These are phyloP conservation scores for Ahaetulla prasina DNA, from an alignment of 2,113 vertebrate species.

Conservation along the genomic window DNA sequence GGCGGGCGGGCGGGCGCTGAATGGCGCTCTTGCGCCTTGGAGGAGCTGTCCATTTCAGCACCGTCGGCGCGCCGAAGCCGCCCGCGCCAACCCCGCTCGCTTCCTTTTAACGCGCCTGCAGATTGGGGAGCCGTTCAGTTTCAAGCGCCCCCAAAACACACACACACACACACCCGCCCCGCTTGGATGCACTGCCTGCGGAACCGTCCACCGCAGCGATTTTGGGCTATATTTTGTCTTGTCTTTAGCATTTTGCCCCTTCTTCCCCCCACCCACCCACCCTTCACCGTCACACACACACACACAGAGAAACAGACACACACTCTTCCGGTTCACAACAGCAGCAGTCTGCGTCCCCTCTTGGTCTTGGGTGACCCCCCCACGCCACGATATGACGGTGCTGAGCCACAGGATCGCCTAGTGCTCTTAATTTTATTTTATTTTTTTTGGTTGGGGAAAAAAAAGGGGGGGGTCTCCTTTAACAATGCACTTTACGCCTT, in stretches of 20 bases:
- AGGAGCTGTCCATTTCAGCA: slow-evolving; percentile 15
- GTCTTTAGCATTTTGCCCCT: neutral
- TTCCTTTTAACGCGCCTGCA: slow-evolving; percentile 26
- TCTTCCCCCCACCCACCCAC: too few species aligned
- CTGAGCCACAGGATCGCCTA: slow-evolving; percentile 9
- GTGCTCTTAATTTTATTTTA: slow-evolving; percentile 10
- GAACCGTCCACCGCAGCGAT: neutral
- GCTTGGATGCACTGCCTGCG: neutral
- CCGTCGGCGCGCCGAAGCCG: slow-evolving; percentile 8
- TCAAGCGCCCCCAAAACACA: too few species aligned
- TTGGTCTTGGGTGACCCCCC: neutral
- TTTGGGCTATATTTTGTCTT: neutral
- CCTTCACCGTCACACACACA: neutral
- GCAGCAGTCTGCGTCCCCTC: neutral
- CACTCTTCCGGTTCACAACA: neutral
- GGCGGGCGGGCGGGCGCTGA: neutral
- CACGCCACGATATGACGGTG: slow-evolving; percentile 19
- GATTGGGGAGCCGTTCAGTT: slow-evolving; percentile 73
- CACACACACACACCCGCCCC: too few species aligned
- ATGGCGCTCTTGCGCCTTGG: neutral
- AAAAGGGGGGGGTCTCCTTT: slow-evolving; percentile 32
- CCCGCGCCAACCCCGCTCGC: slow-evolving; percentile 5
- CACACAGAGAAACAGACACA: neutral
- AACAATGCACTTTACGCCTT: slow-evolving; percentile 54
- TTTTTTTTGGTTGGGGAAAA: neutral